Evolutionary conservation across 2,113 vertebrate genomes (phyloP).

Genomic region (Salvelinus namaycush): DNA sequence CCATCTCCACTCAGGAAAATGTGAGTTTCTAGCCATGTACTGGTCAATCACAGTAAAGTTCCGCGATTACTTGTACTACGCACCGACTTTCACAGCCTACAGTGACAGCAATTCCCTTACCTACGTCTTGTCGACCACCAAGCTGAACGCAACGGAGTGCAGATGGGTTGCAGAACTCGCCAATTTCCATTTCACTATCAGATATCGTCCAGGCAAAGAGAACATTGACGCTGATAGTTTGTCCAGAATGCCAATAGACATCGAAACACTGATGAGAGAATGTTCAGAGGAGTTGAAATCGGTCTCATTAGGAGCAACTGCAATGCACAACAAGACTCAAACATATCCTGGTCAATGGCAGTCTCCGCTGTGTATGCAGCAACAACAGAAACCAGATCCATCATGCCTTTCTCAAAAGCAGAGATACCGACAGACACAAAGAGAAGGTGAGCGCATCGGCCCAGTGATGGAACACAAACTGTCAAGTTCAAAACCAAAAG

Average conservation of each 20-base stretch:
- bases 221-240: background rate
- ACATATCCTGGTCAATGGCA: background rate
- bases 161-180: background rate
- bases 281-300: background rate
- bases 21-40: slow-evolving; percentile 22
- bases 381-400: background rate
- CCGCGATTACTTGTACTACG: background rate
- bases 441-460: background rate
- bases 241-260: background rate
- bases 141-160: no score
- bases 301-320: background rate
- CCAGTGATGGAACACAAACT: slow-evolving; percentile 11
- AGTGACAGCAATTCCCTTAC: no score
- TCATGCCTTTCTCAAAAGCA: background rate
- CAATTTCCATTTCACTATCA: slow-evolving; percentile 1
- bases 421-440: background rate
- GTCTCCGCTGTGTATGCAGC: background rate
- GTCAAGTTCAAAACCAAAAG: background rate
- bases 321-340: background rate
- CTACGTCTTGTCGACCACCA: no score
- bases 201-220: background rate
- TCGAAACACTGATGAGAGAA: background rate
- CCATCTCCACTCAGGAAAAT: background rate
- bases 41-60: slow-evolving; percentile 6
- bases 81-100: background rate